These are phyloP conservation scores for Drosophila chauvacae DNA, from an alignment of 1,140 invertebrate species.

Conservation along the genomic window DNA sequence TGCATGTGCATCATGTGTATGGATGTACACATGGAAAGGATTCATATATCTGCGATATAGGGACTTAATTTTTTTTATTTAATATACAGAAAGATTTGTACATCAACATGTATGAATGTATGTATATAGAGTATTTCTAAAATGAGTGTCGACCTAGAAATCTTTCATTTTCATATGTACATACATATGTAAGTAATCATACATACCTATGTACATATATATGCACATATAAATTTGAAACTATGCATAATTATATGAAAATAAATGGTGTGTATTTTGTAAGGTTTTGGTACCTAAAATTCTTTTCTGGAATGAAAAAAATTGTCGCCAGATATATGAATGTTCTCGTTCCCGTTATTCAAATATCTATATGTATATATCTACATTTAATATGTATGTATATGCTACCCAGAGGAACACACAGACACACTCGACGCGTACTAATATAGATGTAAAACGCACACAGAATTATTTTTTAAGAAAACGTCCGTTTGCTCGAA, in stretches of 20 bases:
- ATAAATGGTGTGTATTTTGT: neutral
- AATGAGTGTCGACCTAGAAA: conserved; percentile 24
- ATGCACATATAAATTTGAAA: neutral
- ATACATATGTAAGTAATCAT: neutral
- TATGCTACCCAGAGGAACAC: conserved; percentile 25
- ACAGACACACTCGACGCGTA: conserved; percentile 24
- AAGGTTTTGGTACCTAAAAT: conserved; percentile 1
- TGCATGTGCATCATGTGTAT: neutral
- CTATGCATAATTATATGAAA: conserved; percentile 8
- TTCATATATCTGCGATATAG: neutral
- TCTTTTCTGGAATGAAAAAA: conserved; percentile 13
- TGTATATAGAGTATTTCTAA: conserved; percentile 6
- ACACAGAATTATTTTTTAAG: conserved; percentile 24
- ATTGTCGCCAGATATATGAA: conserved; percentile 21
- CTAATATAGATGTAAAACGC: conserved; percentile 5
- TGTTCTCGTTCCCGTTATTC: conserved; percentile 18
- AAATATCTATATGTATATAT: conserved; percentile 26
- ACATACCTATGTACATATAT: conserved; percentile 2
- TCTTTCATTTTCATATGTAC: conserved; percentile 9
- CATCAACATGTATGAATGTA: conserved; percentile 2
- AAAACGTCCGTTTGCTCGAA: conserved; percentile 63
- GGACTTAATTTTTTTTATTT: neutral
- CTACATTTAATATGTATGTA: conserved; percentile 37
- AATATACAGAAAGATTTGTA: conserved; percentile 6
- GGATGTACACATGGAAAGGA: neutral